Conservation (phyloP, 2,113 vertebrate species). For the Menidia beryllina region DNA sequence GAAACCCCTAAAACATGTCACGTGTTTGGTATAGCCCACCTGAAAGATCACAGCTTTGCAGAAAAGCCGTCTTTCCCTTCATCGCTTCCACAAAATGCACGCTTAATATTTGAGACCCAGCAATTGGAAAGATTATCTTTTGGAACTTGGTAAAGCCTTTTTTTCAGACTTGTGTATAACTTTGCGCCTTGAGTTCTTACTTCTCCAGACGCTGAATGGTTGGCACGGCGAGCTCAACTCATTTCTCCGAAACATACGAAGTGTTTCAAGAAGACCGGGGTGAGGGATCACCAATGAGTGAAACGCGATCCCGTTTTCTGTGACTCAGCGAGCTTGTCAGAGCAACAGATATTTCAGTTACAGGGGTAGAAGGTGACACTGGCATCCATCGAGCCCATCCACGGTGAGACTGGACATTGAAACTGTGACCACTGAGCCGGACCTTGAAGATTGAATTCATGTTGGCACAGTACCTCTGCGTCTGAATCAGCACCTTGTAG, state of each 20-base stretch:
- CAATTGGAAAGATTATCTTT: constrained; percentile 41
- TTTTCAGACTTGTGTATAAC: constrained; percentile 37
- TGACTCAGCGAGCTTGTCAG: constrained; percentile 66
- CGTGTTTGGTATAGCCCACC: background rate
- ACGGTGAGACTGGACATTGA: constrained; percentile 48
- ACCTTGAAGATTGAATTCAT: constrained; percentile 72
- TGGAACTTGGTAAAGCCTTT: constrained; percentile 26
- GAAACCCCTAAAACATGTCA: constrained; percentile 28
- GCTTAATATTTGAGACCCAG: constrained; percentile 47
- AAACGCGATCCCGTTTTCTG: constrained; percentile 75
- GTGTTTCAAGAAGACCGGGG: constrained; percentile 42
- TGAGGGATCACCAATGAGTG: constrained; percentile 57
- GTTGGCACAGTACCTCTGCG: constrained; percentile 67
- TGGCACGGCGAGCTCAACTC: constrained; percentile 52
- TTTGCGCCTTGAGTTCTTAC: constrained; percentile 29
- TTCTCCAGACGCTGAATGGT: constrained; percentile 56
- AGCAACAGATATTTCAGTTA: constrained; percentile 57
- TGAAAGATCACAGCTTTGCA: constrained; percentile 28
- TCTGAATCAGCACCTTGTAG: constrained; percentile 66
- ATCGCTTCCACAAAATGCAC: constrained; percentile 17
- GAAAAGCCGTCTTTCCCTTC: constrained; percentile 47
- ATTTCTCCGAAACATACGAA: constrained; percentile 50
- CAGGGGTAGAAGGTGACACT: constrained; percentile 60
- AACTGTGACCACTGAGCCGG: constrained; percentile 63
- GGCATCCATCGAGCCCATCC: constrained; percentile 62